Base-by-base conservation (phyloP, 1,140 invertebrate species). In the Zaprionus capensis region DNA sequence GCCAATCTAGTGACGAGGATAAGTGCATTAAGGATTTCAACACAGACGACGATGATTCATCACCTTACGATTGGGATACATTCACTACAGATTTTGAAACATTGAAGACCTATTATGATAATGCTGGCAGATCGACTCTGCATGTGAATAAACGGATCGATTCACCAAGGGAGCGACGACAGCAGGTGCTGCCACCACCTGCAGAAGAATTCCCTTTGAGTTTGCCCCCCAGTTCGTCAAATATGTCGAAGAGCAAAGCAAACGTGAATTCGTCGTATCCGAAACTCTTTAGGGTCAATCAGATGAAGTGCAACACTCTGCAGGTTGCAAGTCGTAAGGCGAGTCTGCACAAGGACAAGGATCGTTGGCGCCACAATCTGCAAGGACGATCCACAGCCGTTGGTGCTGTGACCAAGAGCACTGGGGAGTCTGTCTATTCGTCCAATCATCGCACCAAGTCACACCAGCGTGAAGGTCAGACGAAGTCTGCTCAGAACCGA, bases 51-150 rank as follows among this genome's bases (percentile, higher is more conserved):
- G 44, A 26, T 0, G 44, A 65, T 1, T 7, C 44, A 15, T 5
- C 15, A 11, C 53, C 4, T 5, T 75, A 71, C 41, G 72, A 75
- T 15, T 75, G 72, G 72, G 72, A 75, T 59, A 14, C 67, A 7
- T 75, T 53, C 7, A 71, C 44, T 1, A 53, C 67, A 0, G 59
- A 58, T 7, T 58, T 58, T 14, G 7, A 24, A 22, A 15, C 53
- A 0, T 58, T 56, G 34, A 66, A 76, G 4, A 38, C 17, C 15
- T 34, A 61, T n/a, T 44, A 38, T n/a, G 24, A 46, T 1, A 11
- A 22, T 2, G 17, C 28, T 2, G 28, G 41, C 17, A 56, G 15
- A 11, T 3, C 20, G 5, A 36, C 56, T 1, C 3, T 65, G 44
- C 28, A 9, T 20, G 5, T 26, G 5, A 26, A 69, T 12, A 17